Percentiles rank a stretch among this genome's conserved stretches.
These are phyloP conservation scores for Coleophora deauratella DNA, from an alignment of 2,888 invertebrate genomes.

Conservation along the genomic window DNA sequence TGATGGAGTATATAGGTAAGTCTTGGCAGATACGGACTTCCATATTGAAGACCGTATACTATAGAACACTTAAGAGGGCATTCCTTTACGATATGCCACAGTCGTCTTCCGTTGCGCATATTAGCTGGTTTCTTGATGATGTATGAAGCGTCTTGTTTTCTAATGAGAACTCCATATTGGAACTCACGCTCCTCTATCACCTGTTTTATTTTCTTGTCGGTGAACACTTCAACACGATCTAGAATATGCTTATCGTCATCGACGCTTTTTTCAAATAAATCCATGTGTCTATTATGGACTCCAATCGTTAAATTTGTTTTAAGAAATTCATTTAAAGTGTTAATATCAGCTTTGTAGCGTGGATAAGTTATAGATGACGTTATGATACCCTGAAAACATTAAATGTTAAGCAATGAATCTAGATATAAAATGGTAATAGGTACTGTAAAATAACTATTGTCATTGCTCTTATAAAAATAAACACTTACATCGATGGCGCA, in stretches of 20 bases:
- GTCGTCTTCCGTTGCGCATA: constrained; percentile 48
- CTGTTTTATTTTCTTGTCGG: constrained; percentile 46
- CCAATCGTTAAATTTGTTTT: constrained; percentile 46
- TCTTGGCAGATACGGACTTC: constrained; percentile 70
- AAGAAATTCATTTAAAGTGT: constrained; percentile 34
- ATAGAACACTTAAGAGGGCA: constrained; percentile 73
- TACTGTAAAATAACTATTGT: too few species aligned
- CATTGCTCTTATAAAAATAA: background rate
- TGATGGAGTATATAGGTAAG: constrained; percentile 57
- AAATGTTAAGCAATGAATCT: constrained; percentile 6
- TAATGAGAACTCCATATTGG: constrained; percentile 62
- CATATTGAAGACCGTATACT: constrained; percentile 72
- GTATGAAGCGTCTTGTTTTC: constrained; percentile 52
- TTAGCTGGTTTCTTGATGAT: constrained; percentile 40
- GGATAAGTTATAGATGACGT: constrained; percentile 58
- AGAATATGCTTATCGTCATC: constrained; percentile 23
- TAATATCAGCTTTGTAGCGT: constrained; percentile 43
- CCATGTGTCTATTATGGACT: constrained; percentile 46
- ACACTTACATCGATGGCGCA: constrained; percentile 62
- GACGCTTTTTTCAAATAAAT: constrained; percentile 43
- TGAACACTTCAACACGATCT: constrained; percentile 42
- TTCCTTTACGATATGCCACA: constrained; percentile 61
- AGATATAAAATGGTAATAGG: background rate
- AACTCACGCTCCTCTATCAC: constrained; percentile 51
- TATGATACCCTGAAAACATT: constrained; percentile 49